Percentiles rank a stretch among this genome's conserved stretches.
Conservation (phyloP, 2,888 invertebrate genomes). For the Trileptium ribeirensis region DNA sequence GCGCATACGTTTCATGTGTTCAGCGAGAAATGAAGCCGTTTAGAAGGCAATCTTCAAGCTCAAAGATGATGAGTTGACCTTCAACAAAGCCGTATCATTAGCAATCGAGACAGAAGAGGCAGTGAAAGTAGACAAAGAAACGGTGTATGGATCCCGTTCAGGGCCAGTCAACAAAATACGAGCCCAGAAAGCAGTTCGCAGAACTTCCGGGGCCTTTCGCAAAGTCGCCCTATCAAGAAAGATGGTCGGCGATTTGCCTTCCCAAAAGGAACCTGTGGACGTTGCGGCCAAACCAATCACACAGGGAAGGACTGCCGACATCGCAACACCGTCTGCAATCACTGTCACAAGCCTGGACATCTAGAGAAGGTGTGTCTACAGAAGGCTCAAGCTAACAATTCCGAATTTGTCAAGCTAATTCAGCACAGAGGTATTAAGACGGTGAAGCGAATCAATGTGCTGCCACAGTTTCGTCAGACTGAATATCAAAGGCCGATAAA, state of each 20-base stretch:
- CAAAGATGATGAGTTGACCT: constrained; percentile 30
- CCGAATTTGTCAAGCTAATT: too few relatives aligned
- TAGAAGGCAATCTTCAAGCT: constrained; percentile 33
- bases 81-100: constrained; percentile 28
- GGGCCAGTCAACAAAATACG: too few relatives aligned
- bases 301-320: not conserved
- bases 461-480: too few relatives aligned
- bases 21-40: constrained; percentile 29
- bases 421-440: too few relatives aligned
- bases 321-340: not conserved
- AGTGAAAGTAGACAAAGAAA: constrained; percentile 19
- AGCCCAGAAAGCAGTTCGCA: too few relatives aligned
- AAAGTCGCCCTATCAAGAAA: too few relatives aligned
- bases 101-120: constrained; percentile 36
- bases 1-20: constrained; percentile 23
- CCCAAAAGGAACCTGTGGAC: too few relatives aligned
- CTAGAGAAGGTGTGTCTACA: not conserved
- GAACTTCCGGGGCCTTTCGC: too few relatives aligned
- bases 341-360: not conserved
- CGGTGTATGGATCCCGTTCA: not conserved
- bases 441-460: too few relatives aligned
- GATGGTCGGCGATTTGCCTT: too few relatives aligned
- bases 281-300: not conserved
- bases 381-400: too few relatives aligned
- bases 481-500: not conserved